These are phyloP conservation scores for Rhinoraja longicauda DNA, from an alignment of 2,797 vertebrate species.

Conservation along the genomic window DNA sequence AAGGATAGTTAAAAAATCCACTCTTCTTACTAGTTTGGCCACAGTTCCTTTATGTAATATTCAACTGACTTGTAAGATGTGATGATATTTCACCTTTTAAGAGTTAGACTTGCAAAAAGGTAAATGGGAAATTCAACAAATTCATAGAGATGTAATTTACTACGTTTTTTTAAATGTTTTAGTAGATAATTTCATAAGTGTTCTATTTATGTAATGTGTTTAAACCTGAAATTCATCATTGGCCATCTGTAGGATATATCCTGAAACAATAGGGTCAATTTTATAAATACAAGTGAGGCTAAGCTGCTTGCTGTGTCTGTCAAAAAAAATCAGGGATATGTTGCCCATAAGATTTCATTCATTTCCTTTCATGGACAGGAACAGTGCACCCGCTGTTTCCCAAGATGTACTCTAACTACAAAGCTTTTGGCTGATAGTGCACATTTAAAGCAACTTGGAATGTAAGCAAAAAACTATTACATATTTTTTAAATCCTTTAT, in stretches of 20 bases:
- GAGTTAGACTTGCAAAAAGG: neutral
- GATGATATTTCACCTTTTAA: constrained; percentile 17
- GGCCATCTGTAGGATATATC: neutral
- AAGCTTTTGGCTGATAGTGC: neutral
- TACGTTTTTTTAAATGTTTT: neutral
- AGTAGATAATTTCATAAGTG: neutral
- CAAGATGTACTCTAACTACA: neutral
- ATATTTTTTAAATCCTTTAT: neutral
- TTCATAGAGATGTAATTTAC: neutral
- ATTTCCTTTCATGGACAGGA: neutral
- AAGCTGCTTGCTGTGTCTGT: neutral
- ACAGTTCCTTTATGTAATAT: neutral
- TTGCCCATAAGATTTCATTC: neutral
- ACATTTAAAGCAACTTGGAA: neutral
- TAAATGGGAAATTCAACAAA: neutral
- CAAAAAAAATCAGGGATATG: neutral
- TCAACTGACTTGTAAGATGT: neutral
- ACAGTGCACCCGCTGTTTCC: neutral
- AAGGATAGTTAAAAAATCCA: neutral
- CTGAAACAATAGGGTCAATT: neutral
- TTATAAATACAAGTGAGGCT: neutral
- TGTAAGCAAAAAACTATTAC: neutral
- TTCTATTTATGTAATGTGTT: neutral
- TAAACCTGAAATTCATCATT: neutral
- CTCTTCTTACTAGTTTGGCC: neutral